Percentiles rank a stretch among this genome's conserved stretches.
These are phyloP conservation scores for Ophion ventricosus DNA, from an alignment of 2,888 invertebrate genomes.

Conservation along the genomic window DNA sequence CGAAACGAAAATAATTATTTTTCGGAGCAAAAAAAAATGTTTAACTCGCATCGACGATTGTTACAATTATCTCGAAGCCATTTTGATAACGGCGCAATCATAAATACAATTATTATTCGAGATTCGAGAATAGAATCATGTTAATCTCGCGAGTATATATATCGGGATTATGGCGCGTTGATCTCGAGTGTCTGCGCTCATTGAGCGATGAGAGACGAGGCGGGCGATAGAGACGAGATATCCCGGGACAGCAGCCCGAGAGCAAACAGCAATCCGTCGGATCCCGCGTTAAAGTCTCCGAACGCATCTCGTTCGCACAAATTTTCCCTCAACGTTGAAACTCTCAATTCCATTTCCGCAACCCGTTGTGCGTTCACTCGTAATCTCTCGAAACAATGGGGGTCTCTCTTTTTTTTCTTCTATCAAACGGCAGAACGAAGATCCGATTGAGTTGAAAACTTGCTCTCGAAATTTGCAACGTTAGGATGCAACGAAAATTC, in stretches of 20 bases:
- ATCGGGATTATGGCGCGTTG: slow-evolving; percentile 31
- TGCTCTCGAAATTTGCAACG: neutral
- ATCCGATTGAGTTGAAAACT: neutral
- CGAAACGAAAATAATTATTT: neutral
- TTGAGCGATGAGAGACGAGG: neutral
- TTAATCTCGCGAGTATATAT: slow-evolving; percentile 15
- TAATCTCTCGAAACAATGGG: too few relatives aligned
- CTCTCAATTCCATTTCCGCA: neutral
- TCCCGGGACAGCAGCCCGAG: slow-evolving; percentile 9
- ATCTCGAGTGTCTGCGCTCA: slow-evolving; percentile 10
- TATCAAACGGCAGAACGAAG: neutral
- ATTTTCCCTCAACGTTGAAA: slow-evolving; percentile 12
- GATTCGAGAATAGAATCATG: slow-evolving; percentile 1
- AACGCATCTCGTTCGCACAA: slow-evolving; percentile 34
- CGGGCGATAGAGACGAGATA: slow-evolving; percentile 25
- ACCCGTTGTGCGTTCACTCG: neutral
- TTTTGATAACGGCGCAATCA: neutral
- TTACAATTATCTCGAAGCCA: neutral
- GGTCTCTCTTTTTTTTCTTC: neutral
- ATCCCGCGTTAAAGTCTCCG: slow-evolving; percentile 80
- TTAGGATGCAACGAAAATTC: too few relatives aligned
- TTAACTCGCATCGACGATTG: neutral
- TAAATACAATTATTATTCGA: neutral
- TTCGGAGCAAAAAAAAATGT: neutral
- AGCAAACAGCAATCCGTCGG: slow-evolving; percentile 76